Conservation (phyloP, 2,113 vertebrate species). For the Coptodon rendalli region DNA sequence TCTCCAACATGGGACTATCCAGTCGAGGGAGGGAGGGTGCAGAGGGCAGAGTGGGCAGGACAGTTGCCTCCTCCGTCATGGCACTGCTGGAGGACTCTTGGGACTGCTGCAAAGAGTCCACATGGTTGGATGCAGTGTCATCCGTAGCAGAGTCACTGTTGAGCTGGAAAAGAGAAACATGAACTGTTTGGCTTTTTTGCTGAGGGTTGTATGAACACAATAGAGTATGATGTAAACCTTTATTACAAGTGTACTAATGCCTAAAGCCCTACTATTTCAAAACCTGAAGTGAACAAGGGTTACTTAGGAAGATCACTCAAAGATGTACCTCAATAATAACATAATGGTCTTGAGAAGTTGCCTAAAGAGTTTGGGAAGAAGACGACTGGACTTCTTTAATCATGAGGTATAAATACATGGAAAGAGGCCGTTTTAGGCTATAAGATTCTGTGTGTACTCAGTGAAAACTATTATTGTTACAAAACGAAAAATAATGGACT, state of each 20-base stretch:
- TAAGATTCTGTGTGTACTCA: neutral
- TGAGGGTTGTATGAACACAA: neutral
- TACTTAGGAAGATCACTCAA: neutral
- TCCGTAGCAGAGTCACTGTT: conserved; percentile 85
- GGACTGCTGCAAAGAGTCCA: conserved; percentile 85
- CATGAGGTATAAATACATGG: neutral
- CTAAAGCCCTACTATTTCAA: neutral
- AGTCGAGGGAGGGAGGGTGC: conserved; percentile 69
- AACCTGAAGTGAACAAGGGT: neutral
- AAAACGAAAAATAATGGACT: neutral
- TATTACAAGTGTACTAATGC: neutral
- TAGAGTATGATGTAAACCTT: neutral
- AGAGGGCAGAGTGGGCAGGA: conserved; percentile 67
- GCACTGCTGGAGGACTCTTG: conserved; percentile 87
- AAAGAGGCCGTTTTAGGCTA: neutral
- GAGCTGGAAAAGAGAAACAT: conserved; percentile 66
- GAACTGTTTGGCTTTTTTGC: neutral
- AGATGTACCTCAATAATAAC: neutral
- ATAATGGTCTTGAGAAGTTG: neutral
- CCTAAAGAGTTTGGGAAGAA: neutral
- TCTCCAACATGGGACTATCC: conserved; percentile 87
- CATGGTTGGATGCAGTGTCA: conserved; percentile 81
- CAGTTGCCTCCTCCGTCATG: conserved; percentile 81
- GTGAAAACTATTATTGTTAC: neutral
- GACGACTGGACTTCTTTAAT: neutral